Percentiles rank a stretch among this genome's conserved stretches.
phyloP scores from a whole-genome alignment of 2,888 invertebrate species.

The Aphodius sticticus region DNA sequence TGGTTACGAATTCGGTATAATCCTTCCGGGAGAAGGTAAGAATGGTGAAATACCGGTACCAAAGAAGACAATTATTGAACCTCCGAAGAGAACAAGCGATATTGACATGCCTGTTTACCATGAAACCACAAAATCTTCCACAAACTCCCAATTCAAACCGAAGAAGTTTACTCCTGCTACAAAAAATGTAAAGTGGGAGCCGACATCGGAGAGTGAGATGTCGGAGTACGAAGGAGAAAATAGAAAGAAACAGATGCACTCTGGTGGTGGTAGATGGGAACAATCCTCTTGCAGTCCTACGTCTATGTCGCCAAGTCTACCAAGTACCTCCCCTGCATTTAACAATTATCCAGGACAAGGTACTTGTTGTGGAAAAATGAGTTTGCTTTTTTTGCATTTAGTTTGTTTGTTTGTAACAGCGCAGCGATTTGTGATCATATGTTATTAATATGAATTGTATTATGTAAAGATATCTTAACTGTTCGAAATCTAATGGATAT shows the following conservation, averaged over 20 bases:
- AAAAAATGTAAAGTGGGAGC: conserved; percentile 68
- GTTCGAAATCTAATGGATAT: not conserved
- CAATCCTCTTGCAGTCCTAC: conserved; percentile 65
- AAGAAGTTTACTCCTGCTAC: conserved; percentile 56
- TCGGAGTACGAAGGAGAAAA: conserved; percentile 65
- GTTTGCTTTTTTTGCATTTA: conserved; percentile 26
- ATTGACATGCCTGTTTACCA: conserved; percentile 74
- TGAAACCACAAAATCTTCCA: conserved; percentile 61
- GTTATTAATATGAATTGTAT: conserved; percentile 22
- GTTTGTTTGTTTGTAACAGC: conserved; percentile 6
- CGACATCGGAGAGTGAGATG: conserved; percentile 70
- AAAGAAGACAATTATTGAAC: conserved; percentile 61
- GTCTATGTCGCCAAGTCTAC: conserved; percentile 67
- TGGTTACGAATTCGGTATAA: conserved; percentile 80
- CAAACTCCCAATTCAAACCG: conserved; percentile 56
- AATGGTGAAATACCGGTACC: conserved; percentile 59
- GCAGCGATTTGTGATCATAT: conserved; percentile 10
- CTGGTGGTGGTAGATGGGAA: conserved; percentile 56
- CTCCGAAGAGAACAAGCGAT: conserved; percentile 66
- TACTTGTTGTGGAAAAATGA: conserved; percentile 35
- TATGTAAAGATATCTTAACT: conserved; percentile 13
- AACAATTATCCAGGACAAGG: conserved; percentile 48
- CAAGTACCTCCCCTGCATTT: conserved; percentile 66
- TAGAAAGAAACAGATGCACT: conserved; percentile 56
- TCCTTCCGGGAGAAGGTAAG: conserved; percentile 73